These are phyloP conservation scores for Enteromius thamalakanensis DNA, from an alignment of 2,797 vertebrate species.

Conservation along the genomic window DNA sequence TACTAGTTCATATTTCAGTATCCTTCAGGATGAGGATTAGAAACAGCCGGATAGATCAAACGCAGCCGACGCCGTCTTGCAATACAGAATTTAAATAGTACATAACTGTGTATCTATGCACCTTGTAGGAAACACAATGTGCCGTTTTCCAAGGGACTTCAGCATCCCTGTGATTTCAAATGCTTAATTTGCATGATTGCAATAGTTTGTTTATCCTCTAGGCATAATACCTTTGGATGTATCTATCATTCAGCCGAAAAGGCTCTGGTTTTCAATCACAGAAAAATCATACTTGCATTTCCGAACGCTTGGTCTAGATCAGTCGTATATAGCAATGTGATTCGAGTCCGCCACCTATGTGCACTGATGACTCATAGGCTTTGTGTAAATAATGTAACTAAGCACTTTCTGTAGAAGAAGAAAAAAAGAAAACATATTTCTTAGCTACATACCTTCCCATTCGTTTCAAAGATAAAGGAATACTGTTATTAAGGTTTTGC, in stretches of 20 bases:
- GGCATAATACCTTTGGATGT: slow-evolving; percentile 37
- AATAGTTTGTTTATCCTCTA: slow-evolving; percentile 52
- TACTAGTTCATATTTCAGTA: slow-evolving; percentile 40
- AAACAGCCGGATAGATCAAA: slow-evolving; percentile 42
- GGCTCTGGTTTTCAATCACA: slow-evolving; percentile 20
- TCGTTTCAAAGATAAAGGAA: neutral
- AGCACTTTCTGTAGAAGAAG: slow-evolving; percentile 18
- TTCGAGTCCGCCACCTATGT: slow-evolving; percentile 16
- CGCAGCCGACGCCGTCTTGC: slow-evolving; percentile 26
- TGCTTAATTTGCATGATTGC: slow-evolving; percentile 50
- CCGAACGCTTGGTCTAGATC: slow-evolving; percentile 15
- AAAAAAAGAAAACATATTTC: neutral
- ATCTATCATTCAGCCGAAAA: slow-evolving; percentile 38
- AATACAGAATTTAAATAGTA: slow-evolving; percentile 47
- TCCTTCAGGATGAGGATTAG: slow-evolving; percentile 33
- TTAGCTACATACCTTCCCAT: slow-evolving; percentile 26
- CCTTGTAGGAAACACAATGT: slow-evolving; percentile 49
- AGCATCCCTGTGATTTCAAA: slow-evolving; percentile 36
- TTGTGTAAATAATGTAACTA: slow-evolving; percentile 49
- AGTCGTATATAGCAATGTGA: slow-evolving; percentile 24
- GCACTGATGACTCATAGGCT: slow-evolving; percentile 47
- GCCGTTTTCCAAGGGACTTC: slow-evolving; percentile 35
- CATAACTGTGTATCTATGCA: slow-evolving; percentile 56
- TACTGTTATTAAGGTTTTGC: slow-evolving; percentile 32
- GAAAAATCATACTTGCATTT: slow-evolving; percentile 29